Percentiles rank a stretch among this genome's conserved stretches.
phyloP scores from a whole-genome alignment of 2,888 invertebrate genomes.

The Xestia c-nigrum region DNA sequence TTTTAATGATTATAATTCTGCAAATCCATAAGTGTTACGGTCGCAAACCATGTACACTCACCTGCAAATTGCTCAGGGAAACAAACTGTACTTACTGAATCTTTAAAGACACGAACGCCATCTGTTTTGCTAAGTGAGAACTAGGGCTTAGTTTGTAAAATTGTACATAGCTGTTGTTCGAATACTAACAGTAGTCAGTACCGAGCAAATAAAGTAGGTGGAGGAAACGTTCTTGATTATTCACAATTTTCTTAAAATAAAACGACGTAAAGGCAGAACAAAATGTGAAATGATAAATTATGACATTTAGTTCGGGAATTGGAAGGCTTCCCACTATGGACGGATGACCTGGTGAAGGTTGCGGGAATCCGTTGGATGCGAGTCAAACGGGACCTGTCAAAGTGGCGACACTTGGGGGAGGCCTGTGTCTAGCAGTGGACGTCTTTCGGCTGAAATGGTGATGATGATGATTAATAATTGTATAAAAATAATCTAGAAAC shows the following conservation, averaged over 20 bases:
- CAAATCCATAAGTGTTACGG: no score
- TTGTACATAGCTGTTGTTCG: neutral
- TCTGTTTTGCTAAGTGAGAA: slow-evolving; percentile 16
- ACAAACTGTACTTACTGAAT: neutral
- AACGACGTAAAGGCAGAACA: neutral
- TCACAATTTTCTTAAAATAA: neutral
- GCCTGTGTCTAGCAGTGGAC: no score
- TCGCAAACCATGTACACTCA: no score
- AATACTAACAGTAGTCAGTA: neutral
- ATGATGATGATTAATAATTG: no score
- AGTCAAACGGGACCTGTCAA: no score
- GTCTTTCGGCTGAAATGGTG: no score
- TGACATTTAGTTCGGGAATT: neutral
- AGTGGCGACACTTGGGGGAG: no score
- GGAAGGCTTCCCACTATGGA: no score
- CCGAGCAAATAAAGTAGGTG: neutral
- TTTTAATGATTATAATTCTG: no score
- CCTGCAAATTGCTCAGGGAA: neutral
- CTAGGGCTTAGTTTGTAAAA: neutral
- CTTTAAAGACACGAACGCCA: slow-evolving; percentile 11
- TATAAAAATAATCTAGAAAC: neutral
- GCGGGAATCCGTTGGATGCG: no score
- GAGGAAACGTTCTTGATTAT: neutral
- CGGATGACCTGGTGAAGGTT: no score
- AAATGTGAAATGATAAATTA: neutral